These are phyloP conservation scores for Oryzaephilus surinamensis DNA, from an alignment of 1,140 invertebrate species.

Conservation along the genomic window DNA sequence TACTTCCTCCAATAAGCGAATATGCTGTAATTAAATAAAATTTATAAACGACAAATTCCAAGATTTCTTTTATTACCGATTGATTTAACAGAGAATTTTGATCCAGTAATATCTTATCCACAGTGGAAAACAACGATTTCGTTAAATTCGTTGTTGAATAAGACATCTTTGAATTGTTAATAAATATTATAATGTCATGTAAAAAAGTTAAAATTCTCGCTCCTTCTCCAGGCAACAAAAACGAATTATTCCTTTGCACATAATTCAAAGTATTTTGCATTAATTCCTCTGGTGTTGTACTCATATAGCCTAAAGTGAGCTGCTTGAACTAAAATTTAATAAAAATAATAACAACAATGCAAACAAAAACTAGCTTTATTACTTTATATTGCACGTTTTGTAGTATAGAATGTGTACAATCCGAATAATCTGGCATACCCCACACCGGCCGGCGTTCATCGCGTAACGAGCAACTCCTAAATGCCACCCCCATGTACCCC, in stretches of 20 bases:
- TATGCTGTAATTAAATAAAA: no score
- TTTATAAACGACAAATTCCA: no score
- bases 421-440: slow-evolving; percentile 62
- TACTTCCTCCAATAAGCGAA: no score
- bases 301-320: slow-evolving; percentile 45
- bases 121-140: slow-evolving; percentile 38
- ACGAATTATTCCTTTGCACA: slow-evolving; percentile 26
- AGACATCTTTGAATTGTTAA: no score
- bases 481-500: slow-evolving; percentile 40
- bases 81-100: slow-evolving; percentile 40
- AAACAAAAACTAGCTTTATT: background rate
- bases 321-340: slow-evolving; percentile 44
- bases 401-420: no score
- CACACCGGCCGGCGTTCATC: slow-evolving; percentile 53
- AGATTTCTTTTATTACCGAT: no score
- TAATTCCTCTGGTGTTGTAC: slow-evolving; percentile 36
- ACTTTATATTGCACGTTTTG: slow-evolving; percentile 52
- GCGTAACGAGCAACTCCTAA: slow-evolving; percentile 46
- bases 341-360: slow-evolving; percentile 9
- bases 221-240: slow-evolving; percentile 46
- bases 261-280: slow-evolving; percentile 36
- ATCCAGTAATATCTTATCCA: slow-evolving; percentile 40
- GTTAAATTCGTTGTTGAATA: no score
- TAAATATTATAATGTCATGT: slow-evolving; percentile 40
- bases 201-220: slow-evolving; percentile 41